These are phyloP conservation scores for Ceryle rudis DNA, from an alignment of 2,797 vertebrate genomes.

Conservation along the genomic window DNA sequence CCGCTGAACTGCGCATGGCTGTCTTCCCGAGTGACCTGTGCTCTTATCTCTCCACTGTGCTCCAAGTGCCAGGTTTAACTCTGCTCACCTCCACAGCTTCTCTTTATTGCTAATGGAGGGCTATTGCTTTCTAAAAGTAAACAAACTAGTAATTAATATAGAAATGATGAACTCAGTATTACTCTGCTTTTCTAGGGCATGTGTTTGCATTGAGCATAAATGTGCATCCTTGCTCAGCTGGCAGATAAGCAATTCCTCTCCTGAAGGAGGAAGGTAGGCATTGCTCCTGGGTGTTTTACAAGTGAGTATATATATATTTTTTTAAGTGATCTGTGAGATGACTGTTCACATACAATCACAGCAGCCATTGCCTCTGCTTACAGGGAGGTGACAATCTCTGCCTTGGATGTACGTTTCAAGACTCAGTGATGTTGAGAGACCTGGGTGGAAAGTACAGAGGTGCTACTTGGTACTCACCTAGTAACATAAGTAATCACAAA, in stretches of 20 bases:
- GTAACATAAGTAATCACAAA: background rate
- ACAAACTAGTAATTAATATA: background rate
- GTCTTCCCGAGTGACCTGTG: background rate
- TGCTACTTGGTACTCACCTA: background rate
- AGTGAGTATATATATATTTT: background rate
- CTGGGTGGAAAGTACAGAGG: background rate
- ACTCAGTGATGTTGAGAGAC: background rate
- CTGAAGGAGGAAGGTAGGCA: slow-evolving; percentile 73
- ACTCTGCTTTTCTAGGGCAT: background rate
- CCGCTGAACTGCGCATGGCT: background rate
- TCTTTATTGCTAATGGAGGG: background rate
- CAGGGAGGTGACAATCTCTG: background rate
- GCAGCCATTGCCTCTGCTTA: background rate
- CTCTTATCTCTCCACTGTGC: background rate
- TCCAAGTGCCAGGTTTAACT: background rate
- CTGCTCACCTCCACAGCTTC: background rate
- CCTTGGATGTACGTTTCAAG: background rate
- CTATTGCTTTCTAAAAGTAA: background rate
- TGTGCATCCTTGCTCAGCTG: slow-evolving; percentile 72
- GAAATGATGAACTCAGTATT: accelerated
- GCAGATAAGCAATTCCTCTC: slow-evolving; percentile 54
- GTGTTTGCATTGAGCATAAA: slow-evolving; percentile 60
- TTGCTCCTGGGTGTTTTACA: background rate
- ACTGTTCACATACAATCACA: background rate
- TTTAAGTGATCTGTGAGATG: background rate